Conservation (phyloP, 1,140 invertebrate species). For the Cheumatopsyche charites region DNA sequence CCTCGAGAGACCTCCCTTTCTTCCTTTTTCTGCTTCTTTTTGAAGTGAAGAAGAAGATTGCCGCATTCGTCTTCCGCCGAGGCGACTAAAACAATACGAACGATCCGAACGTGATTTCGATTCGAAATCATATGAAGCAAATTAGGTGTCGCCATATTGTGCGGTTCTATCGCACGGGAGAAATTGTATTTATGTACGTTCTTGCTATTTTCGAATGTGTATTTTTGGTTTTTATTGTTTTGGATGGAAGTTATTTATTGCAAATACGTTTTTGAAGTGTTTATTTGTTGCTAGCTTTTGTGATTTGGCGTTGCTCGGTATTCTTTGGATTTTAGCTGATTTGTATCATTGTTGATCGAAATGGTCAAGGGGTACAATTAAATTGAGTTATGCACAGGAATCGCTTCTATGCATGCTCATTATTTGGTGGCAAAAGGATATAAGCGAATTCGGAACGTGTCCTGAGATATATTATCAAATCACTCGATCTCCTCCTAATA, state of each 20-base stretch:
- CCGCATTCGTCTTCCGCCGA: constrained; percentile 41
- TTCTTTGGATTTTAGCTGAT: too few relatives aligned
- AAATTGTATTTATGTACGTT: too few relatives aligned
- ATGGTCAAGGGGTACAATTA: too few relatives aligned
- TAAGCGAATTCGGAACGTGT: too few relatives aligned
- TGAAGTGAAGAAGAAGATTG: constrained; percentile 24
- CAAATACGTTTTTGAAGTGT: neutral
- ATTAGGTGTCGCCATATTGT: neutral
- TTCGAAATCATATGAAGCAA: neutral
- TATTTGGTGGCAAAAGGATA: too few relatives aligned
- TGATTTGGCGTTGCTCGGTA: too few relatives aligned
- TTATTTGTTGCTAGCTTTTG: too few relatives aligned
- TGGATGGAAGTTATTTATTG: neutral
- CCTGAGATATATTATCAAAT: too few relatives aligned
- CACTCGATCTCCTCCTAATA: too few relatives aligned
- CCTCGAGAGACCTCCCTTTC: constrained; percentile 17
- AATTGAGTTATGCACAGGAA: too few relatives aligned
- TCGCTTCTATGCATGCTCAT: too few relatives aligned
- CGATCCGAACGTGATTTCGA: constrained; percentile 7
- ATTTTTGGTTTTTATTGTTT: neutral
- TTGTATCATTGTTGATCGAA: too few relatives aligned
- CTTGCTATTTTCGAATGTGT: neutral
- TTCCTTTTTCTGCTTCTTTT: neutral
- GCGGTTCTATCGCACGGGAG: neutral
- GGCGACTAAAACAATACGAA: constrained; percentile 45